A percentile compares a stretch with the other conserved stretches of the same genome.
phyloP scores from a whole-genome alignment of 2,113 vertebrate species.

The Mirza zaza region DNA sequence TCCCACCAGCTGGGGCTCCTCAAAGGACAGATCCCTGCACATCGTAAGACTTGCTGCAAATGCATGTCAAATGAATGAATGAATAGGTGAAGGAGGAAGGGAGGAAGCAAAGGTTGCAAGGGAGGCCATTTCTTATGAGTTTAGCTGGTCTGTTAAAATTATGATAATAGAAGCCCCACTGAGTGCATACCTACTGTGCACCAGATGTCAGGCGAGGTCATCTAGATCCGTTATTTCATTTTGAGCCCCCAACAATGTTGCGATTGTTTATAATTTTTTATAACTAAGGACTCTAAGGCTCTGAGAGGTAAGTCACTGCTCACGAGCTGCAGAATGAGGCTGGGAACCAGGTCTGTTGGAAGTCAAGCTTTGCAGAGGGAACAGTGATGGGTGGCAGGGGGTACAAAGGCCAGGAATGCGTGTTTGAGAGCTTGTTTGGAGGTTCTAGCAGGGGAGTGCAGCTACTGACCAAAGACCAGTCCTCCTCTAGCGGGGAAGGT shows the following conservation, averaged over 20 bases:
- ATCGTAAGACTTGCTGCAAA: neutral
- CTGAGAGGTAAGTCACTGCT: neutral
- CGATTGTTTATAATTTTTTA: neutral
- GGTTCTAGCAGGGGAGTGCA: too few species aligned
- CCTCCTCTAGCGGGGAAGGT: too few species aligned
- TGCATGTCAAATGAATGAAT: neutral
- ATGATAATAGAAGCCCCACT: neutral
- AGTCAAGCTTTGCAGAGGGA: neutral
- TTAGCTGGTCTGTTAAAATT: neutral
- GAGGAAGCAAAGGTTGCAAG: neutral
- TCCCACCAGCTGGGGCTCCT: neutral
- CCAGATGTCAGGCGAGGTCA: neutral
- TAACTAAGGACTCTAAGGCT: neutral
- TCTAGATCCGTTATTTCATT: neutral
- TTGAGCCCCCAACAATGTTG: neutral
- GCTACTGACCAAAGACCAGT: too few species aligned
- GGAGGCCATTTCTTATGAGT: neutral
- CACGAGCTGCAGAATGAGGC: neutral
- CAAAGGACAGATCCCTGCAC: neutral
- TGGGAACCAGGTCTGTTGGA: neutral
- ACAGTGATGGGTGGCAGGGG: neutral
- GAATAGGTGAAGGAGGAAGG: neutral
- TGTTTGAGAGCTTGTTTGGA: neutral
- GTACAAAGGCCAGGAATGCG: neutral
- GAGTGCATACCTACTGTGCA: neutral